These are phyloP conservation scores for Panthera tigris DNA, from an alignment of 2,113 vertebrate species.

Conservation along the genomic window DNA sequence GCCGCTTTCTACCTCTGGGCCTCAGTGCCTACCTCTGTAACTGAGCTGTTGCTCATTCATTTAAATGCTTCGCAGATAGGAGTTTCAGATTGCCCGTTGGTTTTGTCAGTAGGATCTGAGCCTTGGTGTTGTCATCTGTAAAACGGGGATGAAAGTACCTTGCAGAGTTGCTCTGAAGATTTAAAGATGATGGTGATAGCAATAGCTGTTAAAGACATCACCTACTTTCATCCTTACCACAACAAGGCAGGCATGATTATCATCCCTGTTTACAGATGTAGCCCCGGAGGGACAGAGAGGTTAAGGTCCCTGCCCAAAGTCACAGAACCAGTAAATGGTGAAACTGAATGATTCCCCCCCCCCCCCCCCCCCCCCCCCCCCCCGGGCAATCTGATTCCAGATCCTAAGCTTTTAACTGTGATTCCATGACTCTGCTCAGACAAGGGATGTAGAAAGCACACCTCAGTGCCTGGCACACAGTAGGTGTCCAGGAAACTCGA, in stretches of 20 bases:
- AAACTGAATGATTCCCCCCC: neutral
- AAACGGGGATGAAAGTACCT: neutral
- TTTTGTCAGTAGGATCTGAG: neutral
- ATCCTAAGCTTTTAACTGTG: neutral
- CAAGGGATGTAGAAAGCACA: neutral
- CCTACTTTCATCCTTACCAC: neutral
- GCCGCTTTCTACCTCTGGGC: neutral
- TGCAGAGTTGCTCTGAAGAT: neutral
- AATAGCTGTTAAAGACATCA: fast-evolving
- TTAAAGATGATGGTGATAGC: neutral
- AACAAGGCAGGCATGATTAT: neutral
- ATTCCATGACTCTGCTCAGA: neutral
- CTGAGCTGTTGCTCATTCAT: neutral
- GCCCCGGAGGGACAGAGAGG: neutral
- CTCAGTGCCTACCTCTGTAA: neutral
- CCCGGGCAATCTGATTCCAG: neutral
- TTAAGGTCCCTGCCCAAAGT: neutral
- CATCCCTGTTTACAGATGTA: neutral
- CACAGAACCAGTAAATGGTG: neutral
- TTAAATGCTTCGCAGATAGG: neutral
- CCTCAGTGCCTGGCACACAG: neutral
- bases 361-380: no score
- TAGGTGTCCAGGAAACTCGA: neutral
- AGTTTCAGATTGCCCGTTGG: neutral
- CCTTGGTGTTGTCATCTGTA: neutral